These are phyloP conservation scores for Drosophila pseudotakahashii DNA, from an alignment of 2,888 invertebrate species.

Conservation along the genomic window DNA sequence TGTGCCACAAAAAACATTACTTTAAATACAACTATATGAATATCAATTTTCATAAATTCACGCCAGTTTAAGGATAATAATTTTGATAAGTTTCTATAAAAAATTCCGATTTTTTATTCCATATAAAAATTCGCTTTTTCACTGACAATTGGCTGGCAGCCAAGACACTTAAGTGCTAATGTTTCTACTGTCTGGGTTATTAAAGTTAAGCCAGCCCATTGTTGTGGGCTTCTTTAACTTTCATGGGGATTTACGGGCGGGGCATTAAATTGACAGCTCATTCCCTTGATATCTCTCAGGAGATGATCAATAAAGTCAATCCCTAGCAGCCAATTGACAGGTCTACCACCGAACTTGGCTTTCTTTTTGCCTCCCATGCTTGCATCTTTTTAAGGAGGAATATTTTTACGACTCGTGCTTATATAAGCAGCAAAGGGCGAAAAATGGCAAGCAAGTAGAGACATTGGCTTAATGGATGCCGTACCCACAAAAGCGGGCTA, in stretches of 20 bases:
- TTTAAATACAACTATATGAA: not conserved
- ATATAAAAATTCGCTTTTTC: constrained; percentile 24
- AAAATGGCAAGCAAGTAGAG: constrained; percentile 40
- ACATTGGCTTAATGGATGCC: constrained; percentile 41
- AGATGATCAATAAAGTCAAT: constrained; percentile 76
- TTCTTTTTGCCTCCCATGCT: constrained; percentile 1
- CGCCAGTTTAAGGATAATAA: not conserved
- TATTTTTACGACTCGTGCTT: constrained; percentile 49
- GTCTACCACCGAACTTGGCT: constrained; percentile 12
- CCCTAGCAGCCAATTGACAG: constrained; percentile 51
- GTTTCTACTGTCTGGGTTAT: constrained; percentile 40
- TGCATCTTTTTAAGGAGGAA: constrained; percentile 18
- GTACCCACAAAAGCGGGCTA: constrained; percentile 50
- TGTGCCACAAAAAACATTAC: not conserved
- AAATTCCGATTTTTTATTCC: not conserved
- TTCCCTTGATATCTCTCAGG: constrained; percentile 40
- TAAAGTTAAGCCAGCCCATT: constrained; percentile 59
- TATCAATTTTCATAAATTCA: not conserved
- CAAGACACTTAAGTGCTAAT: constrained; percentile 33
- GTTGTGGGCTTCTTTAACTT: constrained; percentile 43
- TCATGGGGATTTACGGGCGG: constrained; percentile 40
- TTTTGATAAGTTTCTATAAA: constrained; percentile 14
- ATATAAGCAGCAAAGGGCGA: constrained; percentile 24
- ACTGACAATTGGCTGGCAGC: constrained; percentile 27
- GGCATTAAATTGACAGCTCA: constrained; percentile 64